Conservation (phyloP, 2,888 invertebrate genomes). For the Netelia virgata region DNA sequence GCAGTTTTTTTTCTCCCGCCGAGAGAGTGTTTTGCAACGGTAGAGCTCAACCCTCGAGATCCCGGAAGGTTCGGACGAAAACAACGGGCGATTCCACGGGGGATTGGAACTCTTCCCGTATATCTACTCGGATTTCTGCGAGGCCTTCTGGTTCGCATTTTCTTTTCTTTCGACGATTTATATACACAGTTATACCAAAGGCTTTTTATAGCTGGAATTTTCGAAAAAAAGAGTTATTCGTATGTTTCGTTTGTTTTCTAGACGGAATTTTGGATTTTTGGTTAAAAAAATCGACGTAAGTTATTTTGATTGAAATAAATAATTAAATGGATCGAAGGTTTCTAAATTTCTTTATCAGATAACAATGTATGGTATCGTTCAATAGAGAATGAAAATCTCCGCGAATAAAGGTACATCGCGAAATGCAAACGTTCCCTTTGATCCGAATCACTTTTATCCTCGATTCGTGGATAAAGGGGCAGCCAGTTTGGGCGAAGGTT, state of each 20-base stretch:
- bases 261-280: neutral
- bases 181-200: neutral
- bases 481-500: neutral
- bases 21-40: constrained; percentile 40
- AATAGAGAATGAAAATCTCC: neutral
- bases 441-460: constrained; percentile 35
- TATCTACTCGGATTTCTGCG: constrained; percentile 20
- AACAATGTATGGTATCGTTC: neutral
- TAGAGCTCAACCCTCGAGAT: constrained; percentile 34
- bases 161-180: constrained; percentile 9
- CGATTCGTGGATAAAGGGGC: neutral
- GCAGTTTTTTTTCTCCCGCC: constrained; percentile 27
- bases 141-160: constrained; percentile 14
- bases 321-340: no score
- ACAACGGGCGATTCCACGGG: constrained; percentile 14
- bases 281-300: neutral
- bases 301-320: neutral
- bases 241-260: neutral
- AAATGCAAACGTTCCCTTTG: constrained; percentile 44
- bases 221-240: neutral
- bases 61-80: constrained; percentile 35
- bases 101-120: constrained; percentile 41
- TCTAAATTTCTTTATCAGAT: no score
- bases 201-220: no score
- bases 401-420: constrained; percentile 19